Base-by-base conservation (phyloP, 2,888 invertebrate genomes). In the Leptopilina myrica region DNA sequence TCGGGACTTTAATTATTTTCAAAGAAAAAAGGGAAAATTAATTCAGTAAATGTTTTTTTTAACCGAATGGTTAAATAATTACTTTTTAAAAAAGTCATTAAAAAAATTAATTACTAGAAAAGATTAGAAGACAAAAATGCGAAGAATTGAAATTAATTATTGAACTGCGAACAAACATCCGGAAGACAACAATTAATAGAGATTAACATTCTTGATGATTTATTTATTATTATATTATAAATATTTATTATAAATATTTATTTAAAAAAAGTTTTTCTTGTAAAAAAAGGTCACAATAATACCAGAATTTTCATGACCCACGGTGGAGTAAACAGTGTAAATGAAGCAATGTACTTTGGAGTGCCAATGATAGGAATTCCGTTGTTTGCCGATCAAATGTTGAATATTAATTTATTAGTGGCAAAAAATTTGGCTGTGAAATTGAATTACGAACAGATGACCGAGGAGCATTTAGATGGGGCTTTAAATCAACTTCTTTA, bases 251-350 rank as follows among this genome's bases (percentile, higher is more conserved):
- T 33, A 33, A 33, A 33, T 2, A 33, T 33, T 33, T 33, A 33
- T 33, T 33, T 2, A 0, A 33, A 33, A 33, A 33, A 33, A 33
- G 3, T 33, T 33, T 1, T 64, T 64, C 26, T 26, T 59, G 6
- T 15, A 7, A 59, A 4, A 15, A 7, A 49, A 81, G 80, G 77
- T 11, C 81, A 81, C 26, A 77, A 79, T 6, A 81, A 92, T 66
- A 88, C 90, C 0, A 87, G 86, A 59, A 90, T 90, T 8, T 92
- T 87, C 26, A 82, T 88, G 20, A 87, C 86, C 1, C 89, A 89
- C 53, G 87, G 88, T 0, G 89, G 88, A 1, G 76, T 88, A 0
- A 83, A 87, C 83, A 84, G 88, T 12, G 82, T 84, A 8, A 84
- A 85, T 76, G 89, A 89, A 81, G 87, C 88, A 12, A n/a, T 87